Evolutionary conservation across 2,797 vertebrate species (phyloP).

Genomic region (Hippocampus kuda): DNA sequence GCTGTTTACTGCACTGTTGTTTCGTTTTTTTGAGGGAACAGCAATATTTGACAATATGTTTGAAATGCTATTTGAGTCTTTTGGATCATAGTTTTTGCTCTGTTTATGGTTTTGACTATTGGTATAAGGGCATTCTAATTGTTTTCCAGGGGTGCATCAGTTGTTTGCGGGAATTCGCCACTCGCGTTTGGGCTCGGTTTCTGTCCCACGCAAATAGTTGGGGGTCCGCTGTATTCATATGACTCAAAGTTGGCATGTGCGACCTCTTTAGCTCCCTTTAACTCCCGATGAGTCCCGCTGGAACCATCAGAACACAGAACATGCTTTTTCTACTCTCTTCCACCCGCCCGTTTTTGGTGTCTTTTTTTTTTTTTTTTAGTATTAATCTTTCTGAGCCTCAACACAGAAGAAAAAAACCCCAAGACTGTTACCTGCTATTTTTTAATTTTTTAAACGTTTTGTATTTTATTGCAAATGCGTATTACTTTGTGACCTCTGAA

Average conservation of each 20-base stretch:
- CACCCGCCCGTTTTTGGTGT: neutral
- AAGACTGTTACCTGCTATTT: conserved; percentile 55
- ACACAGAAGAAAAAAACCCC: conserved; percentile 7
- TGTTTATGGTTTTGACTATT: neutral
- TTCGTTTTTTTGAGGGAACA: neutral
- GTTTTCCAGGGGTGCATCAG: neutral
- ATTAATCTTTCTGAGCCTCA: conserved; percentile 45
- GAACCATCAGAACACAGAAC: neutral
- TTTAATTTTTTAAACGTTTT: conserved; percentile 31
- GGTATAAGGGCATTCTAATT: neutral
- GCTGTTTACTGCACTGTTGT: neutral
- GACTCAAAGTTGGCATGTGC: neutral
- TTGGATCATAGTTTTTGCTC: neutral
- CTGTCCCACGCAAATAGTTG: neutral
- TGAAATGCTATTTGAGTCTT: neutral
- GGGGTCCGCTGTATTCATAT: neutral
- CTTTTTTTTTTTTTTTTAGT: conserved; percentile 16
- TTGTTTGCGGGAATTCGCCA: neutral
- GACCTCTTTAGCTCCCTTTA: neutral
- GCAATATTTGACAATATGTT: neutral
- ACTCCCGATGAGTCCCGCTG: neutral
- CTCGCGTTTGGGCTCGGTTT: neutral
- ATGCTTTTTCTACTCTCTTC: conserved; percentile 29
- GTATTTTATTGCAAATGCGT: conserved; percentile 30
- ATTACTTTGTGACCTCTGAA: conserved; percentile 3